These are phyloP conservation scores for Halichondria panicea DNA, from an alignment of 37 sponge, comb jelly and placozoan species.

Conservation along the genomic window DNA sequence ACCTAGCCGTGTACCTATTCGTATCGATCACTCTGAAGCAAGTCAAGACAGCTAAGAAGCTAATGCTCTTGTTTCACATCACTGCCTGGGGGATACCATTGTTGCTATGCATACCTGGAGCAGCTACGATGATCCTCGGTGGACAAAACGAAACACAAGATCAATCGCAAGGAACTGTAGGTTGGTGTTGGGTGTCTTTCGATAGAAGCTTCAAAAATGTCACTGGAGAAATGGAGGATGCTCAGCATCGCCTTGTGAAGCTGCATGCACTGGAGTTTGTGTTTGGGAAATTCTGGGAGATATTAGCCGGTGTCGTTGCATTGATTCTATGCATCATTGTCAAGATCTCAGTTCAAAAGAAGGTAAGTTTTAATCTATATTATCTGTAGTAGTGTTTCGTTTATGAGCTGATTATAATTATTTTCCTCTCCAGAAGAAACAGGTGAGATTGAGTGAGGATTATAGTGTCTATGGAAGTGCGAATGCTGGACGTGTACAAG, in stretches of 20 bases:
- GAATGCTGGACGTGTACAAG: no score
- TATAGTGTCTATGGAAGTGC: no score
- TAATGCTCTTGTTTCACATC: slow-evolving; percentile 43
- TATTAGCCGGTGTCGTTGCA: slow-evolving; percentile 28
- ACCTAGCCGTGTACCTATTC: slow-evolving; percentile 55
- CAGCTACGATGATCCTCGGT: slow-evolving; percentile 9
- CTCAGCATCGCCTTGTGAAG: neutral
- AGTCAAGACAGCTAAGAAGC: slow-evolving; percentile 11
- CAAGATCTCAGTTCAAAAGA: no score
- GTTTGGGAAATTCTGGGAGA: slow-evolving; percentile 70
- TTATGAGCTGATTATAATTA: no score
- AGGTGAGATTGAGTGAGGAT: no score
- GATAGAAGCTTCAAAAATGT: neutral
- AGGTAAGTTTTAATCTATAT: no score
- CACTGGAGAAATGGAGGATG: neutral
- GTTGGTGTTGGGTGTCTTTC: slow-evolving; percentile 53
- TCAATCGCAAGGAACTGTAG: slow-evolving; percentile 6
- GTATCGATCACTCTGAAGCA: slow-evolving; percentile 25
- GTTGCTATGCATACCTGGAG: slow-evolving; percentile 14
- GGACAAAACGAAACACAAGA: no score
- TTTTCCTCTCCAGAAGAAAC: no score
- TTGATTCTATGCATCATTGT: slow-evolving; percentile 19
- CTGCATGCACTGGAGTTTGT: slow-evolving; percentile 21
- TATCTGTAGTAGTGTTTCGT: no score
- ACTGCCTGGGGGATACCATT: slow-evolving; percentile 59